These are phyloP conservation scores for Eristalis pertinax DNA, from an alignment of 2,888 invertebrate species.

Conservation along the genomic window DNA sequence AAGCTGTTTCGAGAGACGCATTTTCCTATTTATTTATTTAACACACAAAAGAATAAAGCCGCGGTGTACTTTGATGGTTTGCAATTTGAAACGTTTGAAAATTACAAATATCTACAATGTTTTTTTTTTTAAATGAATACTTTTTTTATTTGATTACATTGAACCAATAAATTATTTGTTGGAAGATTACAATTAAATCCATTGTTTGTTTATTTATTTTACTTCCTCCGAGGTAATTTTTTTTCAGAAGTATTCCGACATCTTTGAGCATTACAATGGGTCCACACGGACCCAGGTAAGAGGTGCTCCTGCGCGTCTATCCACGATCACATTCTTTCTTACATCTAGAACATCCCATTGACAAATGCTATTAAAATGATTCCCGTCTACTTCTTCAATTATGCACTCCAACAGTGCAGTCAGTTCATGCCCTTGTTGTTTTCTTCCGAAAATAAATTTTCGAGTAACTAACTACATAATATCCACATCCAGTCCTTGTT, in stretches of 20 bases:
- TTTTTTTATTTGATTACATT: conserved; percentile 35
- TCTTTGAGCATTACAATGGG: too few relatives aligned
- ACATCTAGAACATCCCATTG: too few relatives aligned
- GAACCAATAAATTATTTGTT: conserved; percentile 56
- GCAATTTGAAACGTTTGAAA: conserved; percentile 70
- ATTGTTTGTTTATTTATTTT: neutral
- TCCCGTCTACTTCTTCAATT: neutral
- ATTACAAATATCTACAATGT: conserved; percentile 38
- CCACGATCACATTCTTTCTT: too few relatives aligned
- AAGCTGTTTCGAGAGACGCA: conserved; percentile 21
- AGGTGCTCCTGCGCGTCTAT: too few relatives aligned
- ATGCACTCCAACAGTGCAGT: too few relatives aligned
- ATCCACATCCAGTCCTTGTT: too few relatives aligned
- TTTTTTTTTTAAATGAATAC: conserved; percentile 16
- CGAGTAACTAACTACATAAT: too few relatives aligned
- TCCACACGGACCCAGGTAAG: too few relatives aligned
- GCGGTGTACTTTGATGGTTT: conserved; percentile 26
- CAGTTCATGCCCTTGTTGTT: neutral
- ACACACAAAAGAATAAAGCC: conserved; percentile 3
- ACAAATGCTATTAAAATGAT: too few relatives aligned
- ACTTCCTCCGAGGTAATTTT: too few relatives aligned
- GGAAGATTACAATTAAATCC: neutral
- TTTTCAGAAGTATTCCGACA: too few relatives aligned
- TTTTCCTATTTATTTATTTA: conserved; percentile 69
- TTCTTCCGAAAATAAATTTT: neutral